Evolutionary conservation across 1,140 invertebrate species (phyloP), one percentile per base, ranked within the genome.

Genomic region (Akabosia matsudoensis): DNA sequence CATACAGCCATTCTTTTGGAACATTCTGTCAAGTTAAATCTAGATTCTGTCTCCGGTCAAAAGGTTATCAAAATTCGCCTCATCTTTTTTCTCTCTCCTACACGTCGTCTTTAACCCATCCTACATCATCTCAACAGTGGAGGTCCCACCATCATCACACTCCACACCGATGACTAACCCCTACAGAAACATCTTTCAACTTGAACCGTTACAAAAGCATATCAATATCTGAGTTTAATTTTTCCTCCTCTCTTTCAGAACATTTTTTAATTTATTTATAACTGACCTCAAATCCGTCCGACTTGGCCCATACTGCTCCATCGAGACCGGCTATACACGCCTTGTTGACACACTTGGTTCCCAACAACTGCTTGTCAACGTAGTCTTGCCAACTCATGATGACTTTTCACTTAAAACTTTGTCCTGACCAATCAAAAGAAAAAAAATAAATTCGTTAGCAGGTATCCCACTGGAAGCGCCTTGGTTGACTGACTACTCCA

Each of bases 361-460:
- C 93, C 87, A 96, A 89, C 88, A 97, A 91, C 88, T 97, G 94
- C 89, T 95, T 96, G 88, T 96, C 94, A 85, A 97, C 93, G 89
- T 97, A 97, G 91, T 95, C 93, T 92, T 97, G 94, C 95, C 95
- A 97, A 91, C 93, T 96, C 94, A 96, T 97, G 85, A 86, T 91
- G 84, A 30, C 61, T 67, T 67, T 30, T 67, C 24, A 45, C 7
- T 45, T 45, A 45, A 45, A 7, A 45, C 7, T 7, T 45, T 45
- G 37, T 45, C n/a, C n/a, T n/a, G n/a, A n/a, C n/a, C n/a, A n/a
- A n/a, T n/a, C n/a, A n/a, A n/a, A n/a, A n/a, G n/a, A 45, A 45
- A 45, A 45, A 18, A 10, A 10, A 45, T 18, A 45, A 45, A 4
- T 67, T 30, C 31, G 31, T 67, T 22, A 67, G 31, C n/a, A n/a